These are phyloP conservation scores for Helostoma temminkii DNA, from an alignment of 2,797 vertebrate species.

Conservation along the genomic window DNA sequence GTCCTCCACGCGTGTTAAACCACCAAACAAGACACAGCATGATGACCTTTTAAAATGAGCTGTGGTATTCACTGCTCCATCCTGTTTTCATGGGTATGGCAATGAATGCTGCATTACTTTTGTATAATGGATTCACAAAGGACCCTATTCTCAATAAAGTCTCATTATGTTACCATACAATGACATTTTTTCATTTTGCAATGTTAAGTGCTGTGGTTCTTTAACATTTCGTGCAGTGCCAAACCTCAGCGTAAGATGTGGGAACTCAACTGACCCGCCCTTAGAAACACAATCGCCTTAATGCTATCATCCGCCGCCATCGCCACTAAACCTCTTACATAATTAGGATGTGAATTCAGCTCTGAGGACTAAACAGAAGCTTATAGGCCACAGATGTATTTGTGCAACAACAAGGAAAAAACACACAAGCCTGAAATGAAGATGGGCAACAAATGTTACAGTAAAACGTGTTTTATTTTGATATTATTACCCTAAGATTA, in stretches of 20 bases:
- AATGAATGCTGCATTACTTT: conserved; percentile 5
- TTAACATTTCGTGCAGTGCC: conserved; percentile 9
- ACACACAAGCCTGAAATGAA: background rate
- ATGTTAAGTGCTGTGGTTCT: conserved; percentile 2
- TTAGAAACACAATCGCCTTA: conserved; percentile 43
- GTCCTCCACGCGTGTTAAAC: background rate
- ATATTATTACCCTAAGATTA: background rate
- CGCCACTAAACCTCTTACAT: conserved; percentile 51
- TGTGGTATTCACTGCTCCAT: conserved; percentile 9
- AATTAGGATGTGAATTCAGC: conserved; percentile 54
- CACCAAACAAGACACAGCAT: background rate
- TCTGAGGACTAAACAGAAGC: conserved; percentile 21
- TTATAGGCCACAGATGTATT: conserved; percentile 4
- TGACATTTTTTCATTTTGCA: background rate
- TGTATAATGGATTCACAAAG: conserved; percentile 8
- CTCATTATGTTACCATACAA: background rate
- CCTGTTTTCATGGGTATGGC: conserved; percentile 8
- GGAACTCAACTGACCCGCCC: conserved; percentile 13
- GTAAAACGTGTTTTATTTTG: background rate
- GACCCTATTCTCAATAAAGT: conserved; percentile 3
- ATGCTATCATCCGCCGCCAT: conserved; percentile 48
- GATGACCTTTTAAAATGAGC: conserved; percentile 17
- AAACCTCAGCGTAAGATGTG: conserved; percentile 7
- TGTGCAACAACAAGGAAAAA: background rate
- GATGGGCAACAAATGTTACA: background rate